A percentile compares a stretch with the other conserved stretches of the same genome.
Evolutionary conservation across 2,888 invertebrate genomes (phyloP).

Genomic region (Andricus curvator): DNA sequence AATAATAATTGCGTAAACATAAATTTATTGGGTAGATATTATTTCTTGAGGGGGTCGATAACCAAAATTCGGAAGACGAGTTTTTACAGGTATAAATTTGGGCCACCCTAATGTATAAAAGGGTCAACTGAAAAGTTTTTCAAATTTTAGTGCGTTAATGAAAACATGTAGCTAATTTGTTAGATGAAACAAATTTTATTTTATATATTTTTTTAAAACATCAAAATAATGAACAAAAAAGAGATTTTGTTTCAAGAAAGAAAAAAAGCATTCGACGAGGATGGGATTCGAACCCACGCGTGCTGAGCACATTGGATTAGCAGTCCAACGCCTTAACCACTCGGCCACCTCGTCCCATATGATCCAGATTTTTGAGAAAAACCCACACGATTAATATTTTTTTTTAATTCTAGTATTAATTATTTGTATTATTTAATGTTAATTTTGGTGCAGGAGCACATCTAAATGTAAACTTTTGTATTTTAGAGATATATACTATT

Average conservation of each 20-base stretch:
- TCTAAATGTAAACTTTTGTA: too few relatives aligned
- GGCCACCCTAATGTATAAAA: too few relatives aligned
- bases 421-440: neutral
- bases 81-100: too few relatives aligned
- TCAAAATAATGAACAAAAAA: neutral
- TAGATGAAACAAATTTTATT: neutral
- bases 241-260: neutral
- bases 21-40: too few relatives aligned
- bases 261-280: constrained; percentile 72
- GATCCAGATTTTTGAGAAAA: neutral
- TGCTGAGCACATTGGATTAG: constrained; percentile 79
- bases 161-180: neutral
- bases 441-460: too few relatives aligned
- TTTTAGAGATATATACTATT: too few relatives aligned
- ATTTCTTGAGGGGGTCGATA: too few relatives aligned
- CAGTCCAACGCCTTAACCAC: constrained; percentile 79
- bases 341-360: constrained; percentile 77
- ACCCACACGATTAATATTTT: neutral
- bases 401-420: neutral
- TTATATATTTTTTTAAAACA: neutral
- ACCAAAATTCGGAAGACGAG: too few relatives aligned
- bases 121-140: too few relatives aligned
- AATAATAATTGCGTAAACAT: too few relatives aligned
- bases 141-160: too few relatives aligned
- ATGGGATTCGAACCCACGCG: constrained; percentile 79